Evolutionary conservation across 2,113 vertebrate genomes (phyloP), one percentile per base, ranked within the genome.

Genomic region (Aplodontia rufa): DNA sequence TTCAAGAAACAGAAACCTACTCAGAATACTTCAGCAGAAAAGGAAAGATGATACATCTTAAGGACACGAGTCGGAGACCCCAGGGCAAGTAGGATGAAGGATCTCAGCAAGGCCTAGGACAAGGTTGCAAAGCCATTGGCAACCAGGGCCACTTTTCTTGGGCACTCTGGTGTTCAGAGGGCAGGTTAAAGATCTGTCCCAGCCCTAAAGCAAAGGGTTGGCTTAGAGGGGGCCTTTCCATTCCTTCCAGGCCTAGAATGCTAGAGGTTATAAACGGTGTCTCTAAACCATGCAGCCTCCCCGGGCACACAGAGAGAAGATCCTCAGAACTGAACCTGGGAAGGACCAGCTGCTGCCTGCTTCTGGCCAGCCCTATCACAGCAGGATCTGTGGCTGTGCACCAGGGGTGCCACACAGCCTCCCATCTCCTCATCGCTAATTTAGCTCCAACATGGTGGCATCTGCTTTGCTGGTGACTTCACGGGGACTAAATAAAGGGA

Each of bases 401-500:
- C 42, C 9, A 11, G 55, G 32, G 45, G 37, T 1, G 19, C 76
- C 69, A 7, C 13, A 6, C 4, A 30, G 79, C 35, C 14, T 30
- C n/a, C 74, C 16, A 17, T 47, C 45, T 72, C 62, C 68, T 40
- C 42, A 0, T 10, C 9, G 9, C 42, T 69, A 75, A 51, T 71
- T 90, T 74, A 80, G 66, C 42, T 87, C 45, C 64, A n/a, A 5
- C 28, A 26, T 49, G 24, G 55, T 4, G 20, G 51, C 55, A 40
- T 84, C 83, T 90, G 91, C 82, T 94, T 91, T 83, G 37, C 76
- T n/a, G 76, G 90, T 71, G 40, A 78, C 76, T 85, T 93, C 42
- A 0, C 9, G 22, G 42, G 81, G 86, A 64, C 75, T 22, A 40
- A 64, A 91, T 22, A 40, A 64, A 91, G 74, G 64, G 53, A 90